A percentile compares a stretch with the other conserved stretches of the same genome.
phyloP scores from a whole-genome alignment of 2,797 vertebrate species.

The Poeciliopsis turneri region DNA sequence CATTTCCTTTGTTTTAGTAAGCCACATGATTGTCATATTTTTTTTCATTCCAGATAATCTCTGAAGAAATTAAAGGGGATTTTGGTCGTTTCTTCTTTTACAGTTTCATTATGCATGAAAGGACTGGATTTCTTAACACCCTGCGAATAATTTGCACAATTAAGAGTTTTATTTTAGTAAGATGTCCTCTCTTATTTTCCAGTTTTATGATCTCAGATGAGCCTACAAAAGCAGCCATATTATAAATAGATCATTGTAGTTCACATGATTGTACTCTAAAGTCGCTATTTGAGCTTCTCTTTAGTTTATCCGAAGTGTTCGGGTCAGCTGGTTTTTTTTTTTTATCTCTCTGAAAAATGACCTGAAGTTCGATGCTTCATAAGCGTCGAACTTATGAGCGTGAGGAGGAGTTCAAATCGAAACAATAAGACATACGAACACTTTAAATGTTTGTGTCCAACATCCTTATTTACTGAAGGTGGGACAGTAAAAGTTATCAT shows the following conservation, averaged over 20 bases:
- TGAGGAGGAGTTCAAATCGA: neutral
- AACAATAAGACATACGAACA: neutral
- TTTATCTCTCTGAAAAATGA: fast-evolving
- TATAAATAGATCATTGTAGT: neutral
- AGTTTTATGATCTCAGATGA: neutral
- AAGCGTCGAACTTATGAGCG: neutral
- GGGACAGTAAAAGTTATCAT: conserved; percentile 30
- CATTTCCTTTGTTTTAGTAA: neutral
- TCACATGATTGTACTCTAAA: neutral
- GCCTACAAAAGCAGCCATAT: neutral
- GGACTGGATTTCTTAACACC: neutral
- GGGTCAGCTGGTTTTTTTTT: neutral
- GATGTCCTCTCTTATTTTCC: neutral
- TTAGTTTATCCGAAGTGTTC: neutral
- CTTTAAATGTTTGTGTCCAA: conserved; percentile 2
- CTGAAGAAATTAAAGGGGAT: neutral
- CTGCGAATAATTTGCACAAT: neutral
- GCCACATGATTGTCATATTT: conserved; percentile 6
- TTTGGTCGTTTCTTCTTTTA: neutral
- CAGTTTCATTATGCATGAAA: neutral
- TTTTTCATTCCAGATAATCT: neutral
- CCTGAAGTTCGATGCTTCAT: neutral
- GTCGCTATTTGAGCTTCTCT: neutral
- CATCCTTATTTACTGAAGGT: conserved; percentile 71
- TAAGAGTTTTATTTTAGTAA: neutral